Evolutionary conservation across 2,797 vertebrate genomes (phyloP).

Genomic region (Toxotes lorentzi): DNA sequence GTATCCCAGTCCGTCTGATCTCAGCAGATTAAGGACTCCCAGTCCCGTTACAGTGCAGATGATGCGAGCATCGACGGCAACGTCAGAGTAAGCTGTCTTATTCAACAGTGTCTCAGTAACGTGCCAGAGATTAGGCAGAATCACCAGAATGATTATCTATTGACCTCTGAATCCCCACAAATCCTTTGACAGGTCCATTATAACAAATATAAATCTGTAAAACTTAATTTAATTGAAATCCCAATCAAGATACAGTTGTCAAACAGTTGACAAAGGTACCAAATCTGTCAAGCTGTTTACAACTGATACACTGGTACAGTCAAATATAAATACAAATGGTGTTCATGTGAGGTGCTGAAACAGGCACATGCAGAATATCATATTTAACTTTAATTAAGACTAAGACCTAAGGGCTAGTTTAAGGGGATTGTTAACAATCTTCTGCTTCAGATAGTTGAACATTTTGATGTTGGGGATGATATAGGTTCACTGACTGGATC

Average conservation of each 20-base stretch:
- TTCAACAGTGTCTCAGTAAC: conserved; percentile 43
- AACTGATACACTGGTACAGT: background rate
- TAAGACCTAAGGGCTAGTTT: too few species aligned
- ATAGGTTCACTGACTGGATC: background rate
- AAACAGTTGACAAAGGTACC: too few species aligned
- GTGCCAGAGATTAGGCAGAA: conserved; percentile 48
- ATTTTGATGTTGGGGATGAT: background rate
- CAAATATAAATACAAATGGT: too few species aligned
- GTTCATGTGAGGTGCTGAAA: background rate
- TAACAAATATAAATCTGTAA: conserved; percentile 2
- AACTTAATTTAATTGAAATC: too few species aligned
- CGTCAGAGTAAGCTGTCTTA: conserved; percentile 56
- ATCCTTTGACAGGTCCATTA: conserved; percentile 11
- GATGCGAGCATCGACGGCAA: conserved; percentile 3
- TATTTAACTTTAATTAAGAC: background rate
- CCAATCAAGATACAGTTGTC: too few species aligned
- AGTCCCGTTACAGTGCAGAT: conserved; percentile 23
- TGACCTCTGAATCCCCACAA: conserved; percentile 35
- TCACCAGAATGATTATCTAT: conserved; percentile 17
- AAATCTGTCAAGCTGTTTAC: background rate
- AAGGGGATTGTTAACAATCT: background rate
- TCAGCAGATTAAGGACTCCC: conserved; percentile 60
- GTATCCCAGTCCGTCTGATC: conserved; percentile 54
- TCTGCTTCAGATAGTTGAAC: background rate
- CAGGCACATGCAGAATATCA: background rate